These are phyloP conservation scores for Tapirus terrestris DNA, from an alignment of 2,113 vertebrate genomes.

Conservation along the genomic window DNA sequence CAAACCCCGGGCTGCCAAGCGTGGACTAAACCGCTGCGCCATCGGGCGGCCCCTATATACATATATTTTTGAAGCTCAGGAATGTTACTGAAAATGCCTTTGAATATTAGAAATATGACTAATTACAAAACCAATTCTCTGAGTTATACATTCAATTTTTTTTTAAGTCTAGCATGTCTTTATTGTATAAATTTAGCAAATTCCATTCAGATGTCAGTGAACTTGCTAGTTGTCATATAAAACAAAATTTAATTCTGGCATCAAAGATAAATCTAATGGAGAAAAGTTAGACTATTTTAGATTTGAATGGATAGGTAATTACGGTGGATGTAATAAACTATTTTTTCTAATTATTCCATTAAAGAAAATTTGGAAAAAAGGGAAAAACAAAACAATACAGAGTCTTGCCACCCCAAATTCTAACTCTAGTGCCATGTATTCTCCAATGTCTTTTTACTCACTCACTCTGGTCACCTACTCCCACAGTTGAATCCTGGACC, in stretches of 20 bases:
- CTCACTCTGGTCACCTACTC: background rate
- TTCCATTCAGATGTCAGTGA: background rate
- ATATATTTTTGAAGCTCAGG: background rate
- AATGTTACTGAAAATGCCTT: background rate
- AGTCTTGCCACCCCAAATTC: background rate
- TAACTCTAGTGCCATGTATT: background rate
- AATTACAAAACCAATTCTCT: slow-evolving; percentile 4
- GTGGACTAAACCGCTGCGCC: no score
- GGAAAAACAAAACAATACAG: background rate
- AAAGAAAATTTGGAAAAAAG: background rate
- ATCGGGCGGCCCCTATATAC: background rate
- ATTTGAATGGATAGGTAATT: slow-evolving; percentile 1
- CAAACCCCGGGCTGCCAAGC: no score
- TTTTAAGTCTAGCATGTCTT: background rate
- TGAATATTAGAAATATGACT: background rate
- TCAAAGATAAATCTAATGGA: background rate
- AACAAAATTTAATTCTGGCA: background rate
- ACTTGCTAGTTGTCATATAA: background rate
- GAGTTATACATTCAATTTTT: background rate
- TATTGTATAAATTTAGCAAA: background rate
- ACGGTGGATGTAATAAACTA: background rate
- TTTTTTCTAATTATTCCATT: slow-evolving; percentile 24
- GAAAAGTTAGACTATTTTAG: background rate
- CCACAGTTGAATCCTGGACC: background rate
- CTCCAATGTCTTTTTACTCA: background rate